Conservation (phyloP, 2,113 vertebrate species). For the Pluvialis apricaria region DNA sequence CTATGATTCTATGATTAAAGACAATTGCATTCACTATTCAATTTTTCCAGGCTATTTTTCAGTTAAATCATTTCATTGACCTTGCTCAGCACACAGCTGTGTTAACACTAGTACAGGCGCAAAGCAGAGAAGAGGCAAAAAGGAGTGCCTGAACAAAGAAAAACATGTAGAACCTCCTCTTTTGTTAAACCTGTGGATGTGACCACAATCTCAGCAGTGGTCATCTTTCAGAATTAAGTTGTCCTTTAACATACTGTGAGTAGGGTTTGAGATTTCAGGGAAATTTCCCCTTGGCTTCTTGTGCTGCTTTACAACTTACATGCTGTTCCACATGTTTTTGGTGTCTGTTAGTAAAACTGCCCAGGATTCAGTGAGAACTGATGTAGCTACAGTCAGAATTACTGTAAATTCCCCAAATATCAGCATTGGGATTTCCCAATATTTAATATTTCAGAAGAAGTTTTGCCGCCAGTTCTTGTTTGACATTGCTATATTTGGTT, state of each 20-base stretch:
- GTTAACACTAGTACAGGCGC: background rate
- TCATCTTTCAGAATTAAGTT: background rate
- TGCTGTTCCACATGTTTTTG: background rate
- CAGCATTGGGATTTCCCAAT: background rate
- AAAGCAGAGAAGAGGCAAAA: background rate
- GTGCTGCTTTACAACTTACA: background rate
- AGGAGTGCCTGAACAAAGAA: accelerated
- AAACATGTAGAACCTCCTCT: background rate
- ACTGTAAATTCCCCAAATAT: background rate
- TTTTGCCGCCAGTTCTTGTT: background rate
- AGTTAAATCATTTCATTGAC: background rate
- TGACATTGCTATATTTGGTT: background rate
- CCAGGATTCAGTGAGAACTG: background rate
- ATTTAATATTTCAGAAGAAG: background rate
- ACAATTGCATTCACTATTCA: accelerated
- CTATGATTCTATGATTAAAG: background rate
- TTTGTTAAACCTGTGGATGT: background rate
- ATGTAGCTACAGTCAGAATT: background rate
- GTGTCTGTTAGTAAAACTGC: background rate
- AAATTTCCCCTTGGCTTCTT: background rate
- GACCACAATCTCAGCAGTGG: background rate
- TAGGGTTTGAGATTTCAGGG: background rate
- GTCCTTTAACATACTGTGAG: background rate
- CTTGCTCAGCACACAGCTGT: background rate
- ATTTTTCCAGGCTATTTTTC: background rate